These are phyloP conservation scores for Ophiothrix spiculata DNA, from an alignment of 35 echinoderm and acorn worm genomes.

Conservation along the genomic window DNA sequence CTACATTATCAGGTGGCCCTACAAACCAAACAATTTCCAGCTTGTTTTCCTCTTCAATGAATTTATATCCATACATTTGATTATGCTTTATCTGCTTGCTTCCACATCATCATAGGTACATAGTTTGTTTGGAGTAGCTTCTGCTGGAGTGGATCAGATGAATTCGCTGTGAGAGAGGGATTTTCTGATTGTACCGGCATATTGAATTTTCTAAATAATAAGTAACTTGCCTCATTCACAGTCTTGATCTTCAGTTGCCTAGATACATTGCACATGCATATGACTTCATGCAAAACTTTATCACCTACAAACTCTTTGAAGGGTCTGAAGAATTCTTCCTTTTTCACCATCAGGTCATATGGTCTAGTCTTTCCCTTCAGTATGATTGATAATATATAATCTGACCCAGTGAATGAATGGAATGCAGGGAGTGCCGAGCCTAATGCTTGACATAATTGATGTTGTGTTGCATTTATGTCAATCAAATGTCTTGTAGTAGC, in stretches of 20 bases:
- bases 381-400: background rate
- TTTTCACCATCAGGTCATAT: background rate
- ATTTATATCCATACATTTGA: background rate
- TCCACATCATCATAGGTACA: conserved; percentile 8
- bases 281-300: background rate
- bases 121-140: background rate
- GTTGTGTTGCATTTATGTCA: background rate
- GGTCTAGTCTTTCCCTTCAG: conserved; percentile 2
- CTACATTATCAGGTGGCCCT: background rate
- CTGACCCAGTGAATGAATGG: conserved; percentile 15
- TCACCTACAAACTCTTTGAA: background rate
- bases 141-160: conserved; percentile 21
- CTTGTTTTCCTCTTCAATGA: background rate
- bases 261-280: conserved; percentile 25
- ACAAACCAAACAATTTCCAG: background rate
- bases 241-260: background rate
- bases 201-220: conserved; percentile 8
- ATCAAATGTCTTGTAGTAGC: conserved; percentile 6
- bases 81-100: background rate
- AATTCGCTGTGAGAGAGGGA: background rate
- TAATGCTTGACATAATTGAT: background rate
- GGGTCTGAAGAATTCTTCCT: background rate
- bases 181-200: background rate
- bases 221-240: background rate
- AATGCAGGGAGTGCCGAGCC: background rate